Percentiles rank a stretch among this genome's conserved stretches.
Evolutionary conservation across 2,888 invertebrate species (phyloP).

Genomic region (Cosmopolites sordidus): DNA sequence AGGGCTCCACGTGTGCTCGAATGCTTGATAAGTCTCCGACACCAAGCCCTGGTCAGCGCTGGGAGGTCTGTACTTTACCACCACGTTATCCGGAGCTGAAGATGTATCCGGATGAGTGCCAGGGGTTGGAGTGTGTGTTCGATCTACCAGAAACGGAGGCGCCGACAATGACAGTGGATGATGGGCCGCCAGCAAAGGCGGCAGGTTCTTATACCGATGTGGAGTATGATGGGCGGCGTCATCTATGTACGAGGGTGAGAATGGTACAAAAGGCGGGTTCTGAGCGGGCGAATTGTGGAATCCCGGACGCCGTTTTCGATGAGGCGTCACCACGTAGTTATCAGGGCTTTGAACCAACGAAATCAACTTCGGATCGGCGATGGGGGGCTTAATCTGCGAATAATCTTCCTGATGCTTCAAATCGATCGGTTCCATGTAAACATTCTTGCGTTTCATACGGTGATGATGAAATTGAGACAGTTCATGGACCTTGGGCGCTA

Average conservation of each 20-base stretch:
- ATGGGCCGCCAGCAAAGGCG: slow-evolving; percentile 58
- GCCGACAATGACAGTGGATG: slow-evolving; percentile 70
- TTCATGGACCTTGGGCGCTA: slow-evolving; percentile 59
- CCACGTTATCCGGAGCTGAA: slow-evolving; percentile 52
- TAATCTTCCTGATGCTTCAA: slow-evolving; percentile 68
- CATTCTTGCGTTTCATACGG: slow-evolving; percentile 57
- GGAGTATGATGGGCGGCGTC: slow-evolving; percentile 59
- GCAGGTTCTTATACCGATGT: slow-evolving; percentile 56
- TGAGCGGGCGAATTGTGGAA: slow-evolving; percentile 85
- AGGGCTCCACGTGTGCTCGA: slow-evolving; percentile 59
- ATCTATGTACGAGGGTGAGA: slow-evolving; percentile 71
- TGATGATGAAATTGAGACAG: slow-evolving; percentile 47
- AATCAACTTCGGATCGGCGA: slow-evolving; percentile 61
- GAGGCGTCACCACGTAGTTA: slow-evolving; percentile 83
- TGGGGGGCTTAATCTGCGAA: slow-evolving; percentile 60
- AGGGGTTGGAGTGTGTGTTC: slow-evolving; percentile 59
- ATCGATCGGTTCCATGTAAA: slow-evolving; percentile 65
- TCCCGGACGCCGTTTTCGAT: slow-evolving; percentile 79
- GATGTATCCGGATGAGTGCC: slow-evolving; percentile 47
- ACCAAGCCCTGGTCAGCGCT: slow-evolving; percentile 61
- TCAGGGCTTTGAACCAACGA: slow-evolving; percentile 69
- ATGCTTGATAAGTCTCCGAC: slow-evolving; percentile 50
- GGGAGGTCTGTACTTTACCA: slow-evolving; percentile 62
- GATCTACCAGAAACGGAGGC: slow-evolving; percentile 64
- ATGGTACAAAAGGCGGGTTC: slow-evolving; percentile 82